Base-by-base conservation (phyloP, 1,140 invertebrate species). In the Octopus bimaculoides region DNA sequence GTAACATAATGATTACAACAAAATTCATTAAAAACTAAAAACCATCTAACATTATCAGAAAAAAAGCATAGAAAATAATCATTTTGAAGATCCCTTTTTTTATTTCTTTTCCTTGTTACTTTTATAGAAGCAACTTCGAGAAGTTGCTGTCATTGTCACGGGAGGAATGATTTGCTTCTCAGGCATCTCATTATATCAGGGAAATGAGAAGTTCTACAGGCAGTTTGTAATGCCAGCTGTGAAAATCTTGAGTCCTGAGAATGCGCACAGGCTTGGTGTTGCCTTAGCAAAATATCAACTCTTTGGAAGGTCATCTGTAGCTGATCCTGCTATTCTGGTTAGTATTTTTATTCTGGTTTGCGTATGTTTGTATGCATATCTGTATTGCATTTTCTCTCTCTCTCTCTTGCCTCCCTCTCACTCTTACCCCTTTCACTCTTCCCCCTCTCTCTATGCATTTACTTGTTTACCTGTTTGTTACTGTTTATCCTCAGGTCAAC, bases 121-220 rank as follows among this genome's bases (percentile, higher is more conserved):
- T 81, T 92, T 92, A 79, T 89, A 93, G 93, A 91, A 91, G 87
- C 92, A 93, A 86, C 83, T 93, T 84, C 90, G 87, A 77, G 89
- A 91, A 12, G 80, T 90, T 71, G 80, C 89, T 9, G 84, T 88
- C 84, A 89, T 94, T 73, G 91, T 90, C 71, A 85, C 90, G 82
- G 92, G 93, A n/a, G 93, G 94, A 52, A 85, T 91, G 10, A 56
- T 92, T 10, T 86, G 93, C 2, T 95, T 92, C 88, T 85, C 80
- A 71, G 85, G 87, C 14, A 75, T 84, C n/a, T 85, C 84, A 9
- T 77, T 88, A 5, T 88, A 87, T 80, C 75, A 81, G 79, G 89
- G 90, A 53, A 93, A 96, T 89, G 94, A 95, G 86, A 93, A 93
- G 82, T 96, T 96, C 89, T 96, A 96, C 87, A 91, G 92, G 71